Evolutionary conservation across 2,888 invertebrate species (phyloP).

Genomic region (Iphiclides podalirius): DNA sequence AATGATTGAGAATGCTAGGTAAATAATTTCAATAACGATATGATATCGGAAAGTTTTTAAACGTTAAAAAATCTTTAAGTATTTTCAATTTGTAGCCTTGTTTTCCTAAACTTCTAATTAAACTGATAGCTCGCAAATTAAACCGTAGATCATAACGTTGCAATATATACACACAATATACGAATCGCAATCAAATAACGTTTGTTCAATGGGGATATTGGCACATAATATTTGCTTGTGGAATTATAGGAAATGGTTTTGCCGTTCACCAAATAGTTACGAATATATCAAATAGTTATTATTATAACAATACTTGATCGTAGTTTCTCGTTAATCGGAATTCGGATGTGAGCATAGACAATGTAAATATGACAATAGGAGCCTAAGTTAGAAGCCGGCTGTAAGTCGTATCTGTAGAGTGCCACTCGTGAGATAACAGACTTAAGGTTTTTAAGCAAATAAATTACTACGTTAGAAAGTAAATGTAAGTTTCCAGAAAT

Average conservation of each 20-base stretch:
- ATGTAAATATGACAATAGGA: constrained; percentile 77
- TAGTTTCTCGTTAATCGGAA: constrained; percentile 69
- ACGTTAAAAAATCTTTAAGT: too few species aligned
- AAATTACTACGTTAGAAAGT: not conserved
- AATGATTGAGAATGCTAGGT: too few species aligned
- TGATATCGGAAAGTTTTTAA: too few species aligned
- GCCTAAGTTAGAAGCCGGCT: constrained; percentile 56
- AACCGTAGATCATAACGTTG: too few species aligned
- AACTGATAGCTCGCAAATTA: too few species aligned
- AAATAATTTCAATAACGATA: too few species aligned
- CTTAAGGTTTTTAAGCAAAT: constrained; percentile 14
- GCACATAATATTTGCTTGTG: constrained; percentile 4
- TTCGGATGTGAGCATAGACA: constrained; percentile 74
- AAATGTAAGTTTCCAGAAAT: too few species aligned
- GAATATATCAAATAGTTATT: constrained; percentile 27
- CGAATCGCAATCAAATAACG: constrained; percentile 8
- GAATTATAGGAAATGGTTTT: constrained; percentile 7
- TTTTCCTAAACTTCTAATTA: too few species aligned
- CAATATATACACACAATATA: too few species aligned
- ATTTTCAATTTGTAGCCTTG: too few species aligned
- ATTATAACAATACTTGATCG: constrained; percentile 38
- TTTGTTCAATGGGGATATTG: not conserved
- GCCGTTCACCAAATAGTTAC: constrained; percentile 22
- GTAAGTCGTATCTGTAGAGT: constrained; percentile 69
- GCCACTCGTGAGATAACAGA: constrained; percentile 73